These are phyloP conservation scores for Dastarcus helophoroides DNA, from an alignment of 2,888 invertebrate species.

Conservation along the genomic window DNA sequence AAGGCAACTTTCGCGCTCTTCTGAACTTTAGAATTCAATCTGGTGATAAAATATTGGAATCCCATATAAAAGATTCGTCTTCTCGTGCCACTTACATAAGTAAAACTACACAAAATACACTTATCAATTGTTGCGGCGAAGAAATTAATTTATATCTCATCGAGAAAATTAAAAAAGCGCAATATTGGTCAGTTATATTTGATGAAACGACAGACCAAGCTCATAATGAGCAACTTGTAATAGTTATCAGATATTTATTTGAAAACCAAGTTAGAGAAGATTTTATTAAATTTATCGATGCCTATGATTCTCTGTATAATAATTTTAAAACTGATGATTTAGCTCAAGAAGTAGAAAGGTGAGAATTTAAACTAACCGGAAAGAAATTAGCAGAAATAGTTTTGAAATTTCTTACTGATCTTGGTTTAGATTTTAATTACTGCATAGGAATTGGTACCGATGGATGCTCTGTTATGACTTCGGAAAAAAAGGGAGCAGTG, in stretches of 20 bases:
- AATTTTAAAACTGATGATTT: not conserved
- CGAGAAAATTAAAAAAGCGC: conserved; percentile 1
- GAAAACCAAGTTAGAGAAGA: conserved; percentile 3
- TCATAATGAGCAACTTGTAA: not conserved
- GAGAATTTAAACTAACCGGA: conserved; percentile 1
- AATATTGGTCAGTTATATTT: conserved; percentile 1
- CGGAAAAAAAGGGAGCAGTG: no score
- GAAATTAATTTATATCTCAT: conserved; percentile 1
- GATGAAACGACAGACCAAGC: not conserved
- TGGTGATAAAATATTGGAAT: conserved; percentile 1
- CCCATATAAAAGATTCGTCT: not conserved
- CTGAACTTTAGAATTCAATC: conserved; percentile 1
- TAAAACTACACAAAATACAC: not conserved
- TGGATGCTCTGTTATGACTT: conserved; percentile 14
- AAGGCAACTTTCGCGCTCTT: conserved; percentile 2
- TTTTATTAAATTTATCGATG: conserved; percentile 4
- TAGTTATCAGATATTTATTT: not conserved
- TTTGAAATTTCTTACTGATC: conserved; percentile 4
- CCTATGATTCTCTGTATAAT: not conserved
- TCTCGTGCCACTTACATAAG: conserved; percentile 1
- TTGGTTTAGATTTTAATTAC: conserved; percentile 5
- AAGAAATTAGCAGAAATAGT: not conserved
- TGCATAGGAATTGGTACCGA: conserved; percentile 15
- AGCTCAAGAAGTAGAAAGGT: not conserved
- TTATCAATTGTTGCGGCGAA: conserved; percentile 1